Base-by-base conservation (phyloP, 1,140 invertebrate genomes). In the Papilio helenus region DNA sequence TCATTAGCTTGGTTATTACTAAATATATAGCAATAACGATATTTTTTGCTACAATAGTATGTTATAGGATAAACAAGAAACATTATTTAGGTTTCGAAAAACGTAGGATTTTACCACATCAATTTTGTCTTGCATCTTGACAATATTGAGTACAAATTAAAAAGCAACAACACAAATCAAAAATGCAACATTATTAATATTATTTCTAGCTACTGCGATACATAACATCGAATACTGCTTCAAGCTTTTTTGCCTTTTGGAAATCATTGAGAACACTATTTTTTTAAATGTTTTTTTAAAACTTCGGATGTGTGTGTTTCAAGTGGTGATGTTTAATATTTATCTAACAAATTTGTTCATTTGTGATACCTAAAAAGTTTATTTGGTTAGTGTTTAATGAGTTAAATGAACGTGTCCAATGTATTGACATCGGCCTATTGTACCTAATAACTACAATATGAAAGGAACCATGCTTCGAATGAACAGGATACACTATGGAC, bases 381-480 rank as follows among this genome's bases (percentile, higher is more conserved):
- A 49, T 49, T 73, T 49, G 42, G 34, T 42, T 23, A 26, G 44
- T 74, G 23, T 49, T 46, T 73, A 46, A 73, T 29, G 71, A 72
- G 72, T 74, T 16, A 29, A 16, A 51, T 74, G 44, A 49, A 85
- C 14, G 26, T 79, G 76, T 79, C 61, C 26, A 68, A 83, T 73
- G 86, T 79, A 81, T 83, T 85, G 78, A 90, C 87, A 90, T 89
- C 90, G 89, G 85, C 86, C 84, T 91, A 89, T 89, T 81, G 83
- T 79, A 76, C 80, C 89, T 90, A 92, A 65, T 79, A 76, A 87
- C 88, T 89, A 90, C 82, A 39, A 82, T 80, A 84, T 86, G 81
- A 83, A 82, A 85, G 79, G 83, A 74, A 86, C 72, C 89, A 91
- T 91, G 89, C 90, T 87, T 79, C 81, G 83, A 82, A 82, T 82